Evolutionary conservation across 1,140 invertebrate genomes (phyloP).

Genomic region (Camponotus floridanus): DNA sequence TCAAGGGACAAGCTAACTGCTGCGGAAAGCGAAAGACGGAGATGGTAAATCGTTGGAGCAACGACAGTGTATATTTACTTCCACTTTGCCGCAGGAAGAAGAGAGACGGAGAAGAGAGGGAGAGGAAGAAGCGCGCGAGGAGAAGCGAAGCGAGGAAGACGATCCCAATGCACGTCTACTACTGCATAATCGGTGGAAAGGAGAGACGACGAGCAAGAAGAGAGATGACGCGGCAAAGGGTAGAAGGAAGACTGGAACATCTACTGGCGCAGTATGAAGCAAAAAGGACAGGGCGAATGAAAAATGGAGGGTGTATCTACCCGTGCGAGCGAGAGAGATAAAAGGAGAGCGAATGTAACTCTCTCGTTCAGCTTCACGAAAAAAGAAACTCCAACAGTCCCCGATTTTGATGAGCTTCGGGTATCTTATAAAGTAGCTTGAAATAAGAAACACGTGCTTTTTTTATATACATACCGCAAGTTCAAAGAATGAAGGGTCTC

Average conservation of each 20-base stretch:
- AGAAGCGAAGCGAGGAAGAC: constrained; percentile 50
- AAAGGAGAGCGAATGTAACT: constrained; percentile 38
- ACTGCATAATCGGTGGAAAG: constrained; percentile 58
- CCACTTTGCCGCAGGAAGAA: constrained; percentile 10
- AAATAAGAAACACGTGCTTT: constrained; percentile 33
- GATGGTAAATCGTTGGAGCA: constrained; percentile 53
- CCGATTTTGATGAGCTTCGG: constrained; percentile 47
- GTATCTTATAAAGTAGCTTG: constrained; percentile 41
- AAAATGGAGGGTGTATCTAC: constrained; percentile 54
- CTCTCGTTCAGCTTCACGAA: constrained; percentile 16
- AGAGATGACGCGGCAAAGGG: neutral
- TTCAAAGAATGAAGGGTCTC: constrained; percentile 15
- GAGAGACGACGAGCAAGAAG: constrained; percentile 50
- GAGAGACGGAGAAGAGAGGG: constrained; percentile 7
- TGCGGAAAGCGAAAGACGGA: constrained; percentile 8
- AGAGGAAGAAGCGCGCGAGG: constrained; percentile 11
- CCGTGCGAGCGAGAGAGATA: constrained; percentile 24
- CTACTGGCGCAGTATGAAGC: constrained; percentile 45
- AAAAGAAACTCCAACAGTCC: constrained; percentile 8
- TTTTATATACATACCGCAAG: neutral
- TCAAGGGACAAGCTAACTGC: constrained; percentile 24
- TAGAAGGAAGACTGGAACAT: constrained; percentile 53
- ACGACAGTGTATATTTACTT: constrained; percentile 54
- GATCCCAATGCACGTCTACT: constrained; percentile 45
- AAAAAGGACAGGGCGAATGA: constrained; percentile 53